Base-by-base conservation (phyloP, 92 coral and sea anemone genomes). In the Parazoanthus atlanticus region DNA sequence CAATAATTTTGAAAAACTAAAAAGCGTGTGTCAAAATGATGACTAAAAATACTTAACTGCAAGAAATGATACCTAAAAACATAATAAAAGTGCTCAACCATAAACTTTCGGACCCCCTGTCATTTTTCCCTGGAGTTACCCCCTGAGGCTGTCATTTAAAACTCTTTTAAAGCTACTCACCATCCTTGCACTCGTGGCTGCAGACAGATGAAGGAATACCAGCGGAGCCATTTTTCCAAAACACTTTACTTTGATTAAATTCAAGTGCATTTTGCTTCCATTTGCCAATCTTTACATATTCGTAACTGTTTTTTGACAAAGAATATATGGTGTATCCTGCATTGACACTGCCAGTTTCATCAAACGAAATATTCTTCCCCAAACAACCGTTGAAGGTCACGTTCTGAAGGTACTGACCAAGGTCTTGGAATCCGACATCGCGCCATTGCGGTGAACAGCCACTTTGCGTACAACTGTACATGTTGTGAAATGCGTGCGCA, bases 401-500 rank as follows among this genome's bases (percentile, higher is more conserved):
- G 74, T 91, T 91, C 30, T 86, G 80, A 72, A 93, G 86, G 85
- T 79, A 91, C 12, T 46, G 71, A n/a, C 88, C 74, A 52, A 93
- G 93, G 40, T 93, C 74, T 36, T 89, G 74, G 54, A 81, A 67
- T 19, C 85, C 88, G 33, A 74, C 64, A 17, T 91, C 54, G 3
- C 74, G 47, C 88, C 74, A 81, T 54, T 34, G n/a, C 64, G 43
- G 73, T 16, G 86, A 21, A 85, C 95, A 93, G 9, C 73, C 92
- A 43, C 47, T 40, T 54, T 82, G 19, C 13, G 75, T 86, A 80
- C 98, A 95, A n/a, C 86, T 49, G 19, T 91, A 89, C 92, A 93
- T 94, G 25, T 87, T 85, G 67, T 95, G 98, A 17, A 95, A 83
- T 28, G 96, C 96, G 69, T 91, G 89, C 69, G 98, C 96, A 16